phyloP scores from a whole-genome alignment of 2,797 vertebrate species.

The Morus bassanus region DNA sequence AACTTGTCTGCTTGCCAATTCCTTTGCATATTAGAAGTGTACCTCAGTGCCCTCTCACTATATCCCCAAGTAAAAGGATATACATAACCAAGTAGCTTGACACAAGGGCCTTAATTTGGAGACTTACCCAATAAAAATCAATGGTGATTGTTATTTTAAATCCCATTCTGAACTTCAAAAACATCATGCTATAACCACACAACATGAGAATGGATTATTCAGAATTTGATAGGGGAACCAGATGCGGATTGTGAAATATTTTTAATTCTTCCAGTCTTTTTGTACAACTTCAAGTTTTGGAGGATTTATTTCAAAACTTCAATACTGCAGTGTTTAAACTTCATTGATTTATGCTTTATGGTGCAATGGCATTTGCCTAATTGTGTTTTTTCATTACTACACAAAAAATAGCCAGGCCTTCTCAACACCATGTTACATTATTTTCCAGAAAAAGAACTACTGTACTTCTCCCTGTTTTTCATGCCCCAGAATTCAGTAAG shows the following conservation, averaged over 20 bases:
- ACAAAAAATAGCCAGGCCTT: background rate
- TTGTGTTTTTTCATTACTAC: background rate
- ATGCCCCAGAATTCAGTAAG: background rate
- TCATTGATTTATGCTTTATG: background rate
- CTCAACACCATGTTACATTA: background rate
- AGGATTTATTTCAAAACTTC: background rate
- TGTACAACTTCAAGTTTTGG: background rate
- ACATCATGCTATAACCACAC: background rate
- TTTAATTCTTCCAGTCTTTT: background rate
- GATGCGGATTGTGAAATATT: background rate
- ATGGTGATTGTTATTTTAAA: background rate
- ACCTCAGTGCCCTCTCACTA: background rate
- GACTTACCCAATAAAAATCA: background rate
- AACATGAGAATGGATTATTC: background rate
- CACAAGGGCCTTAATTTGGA: background rate
- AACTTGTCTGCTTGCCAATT: background rate
- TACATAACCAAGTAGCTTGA: background rate
- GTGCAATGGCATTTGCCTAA: background rate
- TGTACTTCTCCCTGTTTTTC: background rate
- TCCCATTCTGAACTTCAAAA: background rate
- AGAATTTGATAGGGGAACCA: background rate
- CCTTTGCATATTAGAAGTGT: background rate
- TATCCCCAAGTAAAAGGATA: background rate
- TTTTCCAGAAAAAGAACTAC: background rate
- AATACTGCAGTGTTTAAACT: background rate